Percentiles rank a stretch among this genome's conserved stretches.
Conservation (phyloP, 2,888 invertebrate species). For the Rotaria sp. region DNA sequence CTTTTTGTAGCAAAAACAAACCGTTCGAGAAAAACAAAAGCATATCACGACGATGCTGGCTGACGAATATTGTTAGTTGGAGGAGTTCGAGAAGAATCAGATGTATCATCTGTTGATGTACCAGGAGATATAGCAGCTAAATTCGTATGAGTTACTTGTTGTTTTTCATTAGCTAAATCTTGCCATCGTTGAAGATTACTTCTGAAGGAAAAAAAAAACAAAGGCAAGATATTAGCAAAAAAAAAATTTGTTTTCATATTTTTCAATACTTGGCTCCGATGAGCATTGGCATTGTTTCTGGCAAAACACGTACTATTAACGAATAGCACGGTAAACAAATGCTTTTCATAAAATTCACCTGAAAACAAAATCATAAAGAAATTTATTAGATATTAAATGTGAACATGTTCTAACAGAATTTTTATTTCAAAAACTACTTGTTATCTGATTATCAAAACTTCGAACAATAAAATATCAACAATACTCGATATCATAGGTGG, state of each 20-base stretch:
- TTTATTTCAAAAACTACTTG: too few relatives aligned
- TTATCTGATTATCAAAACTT: too few relatives aligned
- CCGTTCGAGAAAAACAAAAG: background rate
- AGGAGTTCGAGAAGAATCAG: background rate
- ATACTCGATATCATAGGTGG: too few relatives aligned
- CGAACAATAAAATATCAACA: too few relatives aligned
- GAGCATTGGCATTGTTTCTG: background rate
- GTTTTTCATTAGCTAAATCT: background rate
- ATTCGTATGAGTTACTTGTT: background rate
- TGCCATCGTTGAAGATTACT: conserved; percentile 28
- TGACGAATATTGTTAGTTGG: background rate
- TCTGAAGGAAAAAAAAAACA: too few relatives aligned
- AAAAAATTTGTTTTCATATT: background rate
- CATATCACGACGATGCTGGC: conserved; percentile 7
- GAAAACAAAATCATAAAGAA: background rate
- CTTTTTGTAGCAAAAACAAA: background rate
- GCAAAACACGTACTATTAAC: background rate
- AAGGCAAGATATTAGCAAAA: background rate
- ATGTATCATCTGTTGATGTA: background rate
- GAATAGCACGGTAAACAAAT: background rate
- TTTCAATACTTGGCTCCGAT: background rate
- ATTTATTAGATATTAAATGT: background rate
- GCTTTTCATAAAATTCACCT: conserved; percentile 7
- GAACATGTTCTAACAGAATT: too few relatives aligned
- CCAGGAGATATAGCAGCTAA: background rate